A percentile compares a stretch with the other conserved stretches of the same genome.
phyloP scores from a whole-genome alignment of 2,113 vertebrate genomes.

The Brachypteracias leptosomus region DNA sequence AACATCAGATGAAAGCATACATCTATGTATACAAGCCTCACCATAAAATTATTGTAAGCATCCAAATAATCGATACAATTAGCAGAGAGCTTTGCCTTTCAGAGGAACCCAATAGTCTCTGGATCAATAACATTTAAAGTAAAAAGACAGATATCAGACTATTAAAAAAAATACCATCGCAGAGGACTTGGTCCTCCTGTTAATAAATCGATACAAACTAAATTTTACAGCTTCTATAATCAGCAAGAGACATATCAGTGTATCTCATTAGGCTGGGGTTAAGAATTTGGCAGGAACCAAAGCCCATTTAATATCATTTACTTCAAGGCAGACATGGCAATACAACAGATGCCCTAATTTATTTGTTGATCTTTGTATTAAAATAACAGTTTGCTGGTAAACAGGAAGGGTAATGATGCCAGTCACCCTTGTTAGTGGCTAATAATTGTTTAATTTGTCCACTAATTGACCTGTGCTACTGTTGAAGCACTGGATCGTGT shows the following conservation, averaged over 20 bases:
- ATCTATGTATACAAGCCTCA: not conserved
- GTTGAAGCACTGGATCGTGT: conserved; percentile 72
- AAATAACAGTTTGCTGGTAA: conserved; percentile 83
- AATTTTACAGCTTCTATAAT: conserved; percentile 68
- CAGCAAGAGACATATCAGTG: conserved; percentile 62
- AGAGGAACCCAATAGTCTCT: not conserved
- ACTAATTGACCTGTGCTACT: conserved; percentile 85
- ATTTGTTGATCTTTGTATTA: conserved; percentile 81
- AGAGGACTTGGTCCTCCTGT: conserved; percentile 8
- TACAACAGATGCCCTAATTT: conserved; percentile 81
- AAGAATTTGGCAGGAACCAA: conserved; percentile 65
- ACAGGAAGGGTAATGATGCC: conserved; percentile 85
- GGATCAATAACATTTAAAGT: conserved; percentile 28
- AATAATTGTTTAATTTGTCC: conserved; percentile 89
- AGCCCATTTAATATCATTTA: conserved; percentile 77
- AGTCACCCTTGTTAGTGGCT: conserved; percentile 85
- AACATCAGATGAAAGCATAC: not conserved
- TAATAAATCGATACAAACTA: conserved; percentile 66
- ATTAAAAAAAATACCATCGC: not conserved
- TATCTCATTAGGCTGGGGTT: conserved; percentile 64
- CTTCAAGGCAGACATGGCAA: conserved; percentile 59
- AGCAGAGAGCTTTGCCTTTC: not conserved
- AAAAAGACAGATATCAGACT: conserved; percentile 6
- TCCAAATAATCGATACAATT: not conserved
- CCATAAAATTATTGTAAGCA: not conserved